Conservation (phyloP, 1,140 invertebrate species). For the Acarapis woodi region DNA sequence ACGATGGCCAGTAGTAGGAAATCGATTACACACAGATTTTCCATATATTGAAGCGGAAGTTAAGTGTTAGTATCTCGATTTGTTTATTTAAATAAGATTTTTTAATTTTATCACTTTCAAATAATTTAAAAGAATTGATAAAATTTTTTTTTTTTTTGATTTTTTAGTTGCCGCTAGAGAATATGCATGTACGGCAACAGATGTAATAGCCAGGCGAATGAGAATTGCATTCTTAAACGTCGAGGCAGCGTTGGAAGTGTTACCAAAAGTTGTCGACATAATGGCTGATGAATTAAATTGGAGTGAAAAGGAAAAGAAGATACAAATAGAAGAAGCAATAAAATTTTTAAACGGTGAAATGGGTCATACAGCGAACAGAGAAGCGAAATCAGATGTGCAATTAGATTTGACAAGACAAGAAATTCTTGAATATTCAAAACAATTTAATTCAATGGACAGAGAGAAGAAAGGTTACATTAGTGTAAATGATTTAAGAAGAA, state of each 20-base stretch:
- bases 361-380: constrained; percentile 74
- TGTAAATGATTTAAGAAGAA: constrained; percentile 75
- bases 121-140: constrained; percentile 29
- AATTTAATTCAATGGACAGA: constrained; percentile 78
- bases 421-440: constrained; percentile 68
- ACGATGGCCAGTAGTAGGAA: constrained; percentile 77
- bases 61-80: no score
- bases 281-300: constrained; percentile 90
- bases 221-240: constrained; percentile 86
- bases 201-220: constrained; percentile 76
- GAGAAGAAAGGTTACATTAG: constrained; percentile 93
- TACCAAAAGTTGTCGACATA: constrained; percentile 68
- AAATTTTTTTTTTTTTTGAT: no score
- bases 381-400: constrained; percentile 49
- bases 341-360: constrained; percentile 78
- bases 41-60: constrained; percentile 97
- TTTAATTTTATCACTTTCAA: no score
- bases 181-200: constrained; percentile 82
- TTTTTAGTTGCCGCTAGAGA: constrained; percentile 75
- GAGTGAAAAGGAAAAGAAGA: constrained; percentile 46
- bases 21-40: constrained; percentile 82
- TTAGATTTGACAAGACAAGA: constrained; percentile 83
- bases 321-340: constrained; percentile 41
- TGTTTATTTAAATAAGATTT: no score
- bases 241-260: constrained; percentile 66